Evolutionary conservation across 2,797 vertebrate genomes (phyloP), one percentile per base, ranked within the genome.

Genomic region (Hemitrygon akajei): DNA sequence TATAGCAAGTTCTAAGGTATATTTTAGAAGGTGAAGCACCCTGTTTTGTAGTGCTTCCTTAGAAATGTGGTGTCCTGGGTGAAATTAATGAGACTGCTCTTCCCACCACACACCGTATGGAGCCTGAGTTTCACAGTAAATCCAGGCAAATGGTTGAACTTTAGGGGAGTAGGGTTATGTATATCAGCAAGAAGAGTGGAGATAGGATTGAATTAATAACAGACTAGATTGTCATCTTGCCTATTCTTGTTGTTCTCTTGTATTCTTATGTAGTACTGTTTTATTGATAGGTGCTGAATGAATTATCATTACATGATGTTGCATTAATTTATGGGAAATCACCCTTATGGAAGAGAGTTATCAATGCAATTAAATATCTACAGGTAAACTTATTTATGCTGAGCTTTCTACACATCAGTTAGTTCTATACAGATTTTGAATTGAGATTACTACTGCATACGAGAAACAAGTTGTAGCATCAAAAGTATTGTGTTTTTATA

Each of bases 221-320:
- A 25, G 20, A 75, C 71, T 75, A 75, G 71, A 20, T 20, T 25
- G 22, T 22, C 20, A 75, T 75, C 71, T 27, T 22, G 71, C 71
- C 71, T 75, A 25, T 20, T 75, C 71, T 20, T 71, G 69, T 5
- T 22, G 22, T 10, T 75, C 71, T 25, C 71, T 75, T 75, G 20
- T 20, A 22, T 75, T 75, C 20, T 25, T 22, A 87, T 18, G 9
- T 69, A 69, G 66, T n/a, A 18, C 73, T 71, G 5, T 75, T 86
- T 56, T 34, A 40, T 73, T 71, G 60, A 69, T 56, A 93, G 93
- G 93, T 37, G 58, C 4, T 81, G 34, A 71, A 93, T 20, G 93
- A 93, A 86, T 18, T 93, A 66, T 79, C 93, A 18, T 60, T 93
- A 18, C 34, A 93, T 10, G 93, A 93, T 58, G 25, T 93, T 47